phyloP scores from a whole-genome alignment of 2,888 invertebrate genomes.

The Amblyjoppa proteus region DNA sequence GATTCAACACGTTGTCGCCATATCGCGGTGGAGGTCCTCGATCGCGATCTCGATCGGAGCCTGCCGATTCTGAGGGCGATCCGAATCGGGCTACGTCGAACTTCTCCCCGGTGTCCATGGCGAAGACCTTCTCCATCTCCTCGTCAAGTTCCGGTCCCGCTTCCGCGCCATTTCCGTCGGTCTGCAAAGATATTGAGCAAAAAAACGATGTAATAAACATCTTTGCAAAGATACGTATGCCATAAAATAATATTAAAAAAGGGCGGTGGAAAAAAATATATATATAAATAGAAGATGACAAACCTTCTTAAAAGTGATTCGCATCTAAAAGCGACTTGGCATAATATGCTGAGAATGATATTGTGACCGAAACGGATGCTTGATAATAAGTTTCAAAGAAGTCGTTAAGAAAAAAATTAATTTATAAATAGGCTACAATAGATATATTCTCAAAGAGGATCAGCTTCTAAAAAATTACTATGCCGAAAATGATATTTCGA shows the following conservation, averaged over 20 bases:
- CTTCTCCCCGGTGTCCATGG: conserved; percentile 87
- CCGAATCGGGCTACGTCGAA: conserved; percentile 88
- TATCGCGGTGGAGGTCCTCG: conserved; percentile 82
- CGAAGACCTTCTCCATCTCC: conserved; percentile 95
- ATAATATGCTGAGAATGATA: background rate
- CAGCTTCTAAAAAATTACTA: background rate
- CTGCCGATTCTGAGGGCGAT: conserved; percentile 81
- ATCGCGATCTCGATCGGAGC: conserved; percentile 82
- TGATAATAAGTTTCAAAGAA: no score
- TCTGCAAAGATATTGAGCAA: conserved; percentile 76
- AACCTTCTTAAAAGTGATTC: background rate
- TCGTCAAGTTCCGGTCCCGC: conserved; percentile 92
- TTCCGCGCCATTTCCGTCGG: conserved; percentile 87
- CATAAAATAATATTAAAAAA: background rate
- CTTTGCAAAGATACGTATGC: background rate
- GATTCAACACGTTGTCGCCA: conserved; percentile 83
- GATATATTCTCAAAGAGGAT: background rate
- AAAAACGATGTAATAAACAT: conserved; percentile 7
- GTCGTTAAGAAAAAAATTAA: background rate
- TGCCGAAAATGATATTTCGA: background rate
- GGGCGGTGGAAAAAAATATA: background rate
- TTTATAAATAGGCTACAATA: background rate
- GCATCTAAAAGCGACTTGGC: background rate
- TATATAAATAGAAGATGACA: background rate
- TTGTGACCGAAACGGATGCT: background rate